Evolutionary conservation across 2,888 invertebrate genomes (phyloP).

Genomic region (Pilophorus perplexus): DNA sequence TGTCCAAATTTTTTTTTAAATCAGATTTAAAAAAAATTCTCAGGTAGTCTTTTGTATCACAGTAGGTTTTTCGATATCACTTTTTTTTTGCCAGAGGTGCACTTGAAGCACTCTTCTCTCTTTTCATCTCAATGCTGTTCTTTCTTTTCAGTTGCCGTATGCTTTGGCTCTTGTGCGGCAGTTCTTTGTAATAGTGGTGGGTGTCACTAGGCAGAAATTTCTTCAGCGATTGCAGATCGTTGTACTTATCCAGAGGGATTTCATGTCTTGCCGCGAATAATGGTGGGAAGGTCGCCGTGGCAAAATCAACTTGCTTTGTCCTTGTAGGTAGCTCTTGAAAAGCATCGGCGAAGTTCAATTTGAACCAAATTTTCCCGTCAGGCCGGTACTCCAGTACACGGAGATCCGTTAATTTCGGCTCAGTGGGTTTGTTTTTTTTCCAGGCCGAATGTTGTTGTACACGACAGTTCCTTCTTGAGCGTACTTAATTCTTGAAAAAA

Average conservation of each 20-base stretch:
- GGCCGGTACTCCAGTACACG: slow-evolving; percentile 27
- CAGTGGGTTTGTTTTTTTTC: slow-evolving; percentile 7
- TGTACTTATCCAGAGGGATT: background rate
- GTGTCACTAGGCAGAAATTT: slow-evolving; percentile 49
- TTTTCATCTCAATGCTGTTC: background rate
- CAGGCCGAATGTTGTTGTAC: slow-evolving; percentile 34
- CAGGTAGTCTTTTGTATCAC: too few relatives aligned
- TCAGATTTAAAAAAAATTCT: too few relatives aligned
- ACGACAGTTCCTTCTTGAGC: slow-evolving; percentile 17
- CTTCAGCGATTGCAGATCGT: slow-evolving; percentile 47
- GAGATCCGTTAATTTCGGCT: slow-evolving; percentile 31
- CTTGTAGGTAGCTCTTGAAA: background rate
- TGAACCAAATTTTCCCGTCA: slow-evolving; percentile 23
- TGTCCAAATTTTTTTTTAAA: too few relatives aligned
- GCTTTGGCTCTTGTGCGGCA: background rate
- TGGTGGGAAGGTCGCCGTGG: background rate
- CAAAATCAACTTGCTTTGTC: background rate
- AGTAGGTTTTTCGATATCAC: too few relatives aligned
- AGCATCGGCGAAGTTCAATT: slow-evolving; percentile 30
- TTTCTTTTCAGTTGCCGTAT: background rate
- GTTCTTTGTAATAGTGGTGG: background rate
- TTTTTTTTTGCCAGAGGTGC: too few relatives aligned
- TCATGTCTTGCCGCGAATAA: background rate
- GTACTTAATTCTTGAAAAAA: slow-evolving; percentile 41
- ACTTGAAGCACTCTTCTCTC: too few relatives aligned